These are phyloP conservation scores for Hapalemur alaotrensis DNA, from an alignment of 2,797 vertebrate genomes.

Conservation along the genomic window DNA sequence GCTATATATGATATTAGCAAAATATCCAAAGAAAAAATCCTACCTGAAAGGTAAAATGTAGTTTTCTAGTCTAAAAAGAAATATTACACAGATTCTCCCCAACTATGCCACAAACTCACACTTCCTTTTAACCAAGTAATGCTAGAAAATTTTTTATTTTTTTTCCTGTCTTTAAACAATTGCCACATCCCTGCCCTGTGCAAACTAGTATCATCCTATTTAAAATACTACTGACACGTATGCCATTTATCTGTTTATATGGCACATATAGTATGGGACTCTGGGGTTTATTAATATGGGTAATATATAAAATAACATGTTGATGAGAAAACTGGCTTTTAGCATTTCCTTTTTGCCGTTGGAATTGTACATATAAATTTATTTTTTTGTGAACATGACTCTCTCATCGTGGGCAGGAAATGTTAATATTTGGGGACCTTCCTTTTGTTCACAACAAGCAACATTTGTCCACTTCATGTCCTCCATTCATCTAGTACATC, in stretches of 20 bases:
- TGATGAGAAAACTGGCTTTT: not conserved
- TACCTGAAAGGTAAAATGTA: not conserved
- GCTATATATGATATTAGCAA: not conserved
- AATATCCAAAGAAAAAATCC: not conserved
- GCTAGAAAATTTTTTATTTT: not conserved
- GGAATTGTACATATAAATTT: not conserved
- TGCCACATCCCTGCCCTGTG: not conserved
- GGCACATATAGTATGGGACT: not conserved
- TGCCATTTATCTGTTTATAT: not conserved
- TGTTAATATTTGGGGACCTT: not conserved
- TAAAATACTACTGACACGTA: not conserved
- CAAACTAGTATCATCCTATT: not conserved
- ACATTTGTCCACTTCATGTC: not conserved
- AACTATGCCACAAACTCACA: not conserved
- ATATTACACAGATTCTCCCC: not conserved
- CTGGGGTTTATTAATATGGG: not conserved
- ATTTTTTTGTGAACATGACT: not conserved
- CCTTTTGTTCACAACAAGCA: not conserved
- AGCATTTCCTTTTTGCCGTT: not conserved
- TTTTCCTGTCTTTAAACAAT: not conserved
- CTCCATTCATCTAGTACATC: not conserved
- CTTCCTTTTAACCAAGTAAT: not conserved
- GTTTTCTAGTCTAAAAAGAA: conserved; percentile 12
- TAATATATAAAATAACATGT: not conserved
- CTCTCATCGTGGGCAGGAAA: not conserved